phyloP scores from a whole-genome alignment of 2,888 invertebrate species.

The Choreutis nemorana region DNA sequence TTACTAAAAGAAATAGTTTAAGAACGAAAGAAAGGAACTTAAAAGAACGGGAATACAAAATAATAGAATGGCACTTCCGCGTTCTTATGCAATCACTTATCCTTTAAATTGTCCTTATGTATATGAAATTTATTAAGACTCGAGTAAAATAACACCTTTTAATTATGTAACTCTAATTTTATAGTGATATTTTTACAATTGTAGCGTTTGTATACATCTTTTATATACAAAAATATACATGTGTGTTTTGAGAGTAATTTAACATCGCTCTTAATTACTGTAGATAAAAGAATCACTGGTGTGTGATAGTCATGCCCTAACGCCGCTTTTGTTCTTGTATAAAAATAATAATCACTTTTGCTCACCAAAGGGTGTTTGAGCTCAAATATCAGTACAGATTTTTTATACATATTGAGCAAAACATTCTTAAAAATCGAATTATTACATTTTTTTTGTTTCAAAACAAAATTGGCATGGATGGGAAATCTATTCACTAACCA shows the following conservation, averaged over 20 bases:
- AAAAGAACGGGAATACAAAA: slow-evolving; percentile 42
- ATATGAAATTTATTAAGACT: slow-evolving; percentile 57
- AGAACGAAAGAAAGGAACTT: slow-evolving; percentile 1
- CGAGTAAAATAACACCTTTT: slow-evolving; percentile 46
- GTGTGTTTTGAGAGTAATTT: slow-evolving; percentile 36
- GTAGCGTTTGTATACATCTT: slow-evolving; percentile 43
- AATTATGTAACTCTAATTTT: slow-evolving; percentile 31
- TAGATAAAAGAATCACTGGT: slow-evolving; percentile 28
- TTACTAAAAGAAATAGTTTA: slow-evolving; percentile 1
- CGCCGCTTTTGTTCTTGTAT: slow-evolving; percentile 26
- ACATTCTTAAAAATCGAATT: too few species aligned
- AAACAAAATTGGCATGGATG: too few species aligned
- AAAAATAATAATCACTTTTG: slow-evolving; percentile 45
- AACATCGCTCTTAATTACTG: slow-evolving; percentile 20
- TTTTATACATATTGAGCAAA: slow-evolving; percentile 17
- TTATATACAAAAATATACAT: slow-evolving; percentile 65
- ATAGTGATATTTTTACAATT: slow-evolving; percentile 52
- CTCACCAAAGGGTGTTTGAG: slow-evolving; percentile 20
- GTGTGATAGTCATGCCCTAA: slow-evolving; percentile 11
- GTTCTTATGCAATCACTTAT: too few species aligned
- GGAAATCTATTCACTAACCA: too few species aligned
- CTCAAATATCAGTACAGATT: slow-evolving; percentile 12
- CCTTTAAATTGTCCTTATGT: slow-evolving; percentile 49
- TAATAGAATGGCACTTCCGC: slow-evolving; percentile 62
- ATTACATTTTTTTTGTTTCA: too few species aligned